phyloP scores from a whole-genome alignment of 2,113 vertebrate species.

The Sula dactylatra region DNA sequence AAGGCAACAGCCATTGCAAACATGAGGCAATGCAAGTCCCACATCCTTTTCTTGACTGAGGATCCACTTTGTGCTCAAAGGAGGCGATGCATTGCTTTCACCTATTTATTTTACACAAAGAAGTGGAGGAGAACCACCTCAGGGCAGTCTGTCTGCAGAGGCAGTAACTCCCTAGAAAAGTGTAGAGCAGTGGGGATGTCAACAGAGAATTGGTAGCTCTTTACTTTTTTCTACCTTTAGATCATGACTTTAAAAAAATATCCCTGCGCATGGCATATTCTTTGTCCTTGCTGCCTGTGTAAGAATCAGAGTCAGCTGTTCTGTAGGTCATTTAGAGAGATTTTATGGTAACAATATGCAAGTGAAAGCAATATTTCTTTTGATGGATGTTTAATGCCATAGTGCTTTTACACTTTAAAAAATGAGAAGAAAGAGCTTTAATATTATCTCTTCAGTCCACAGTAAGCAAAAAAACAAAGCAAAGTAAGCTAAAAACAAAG shows the following conservation, averaged over 20 bases:
- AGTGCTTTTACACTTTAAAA: not conserved
- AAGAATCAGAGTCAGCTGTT: not conserved
- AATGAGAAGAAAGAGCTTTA: not conserved
- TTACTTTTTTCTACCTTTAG: not conserved
- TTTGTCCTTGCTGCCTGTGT: not conserved
- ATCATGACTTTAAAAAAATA: not conserved
- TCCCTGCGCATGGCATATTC: not conserved
- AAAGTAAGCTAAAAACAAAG: too few relatives aligned
- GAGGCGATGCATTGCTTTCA: not conserved
- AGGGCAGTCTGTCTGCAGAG: not conserved
- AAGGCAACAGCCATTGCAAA: slow-evolving; percentile 15
- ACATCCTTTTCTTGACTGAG: not conserved
- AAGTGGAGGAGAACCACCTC: not conserved
- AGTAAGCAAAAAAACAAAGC: not conserved
- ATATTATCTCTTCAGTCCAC: not conserved
- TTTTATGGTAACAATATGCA: not conserved
- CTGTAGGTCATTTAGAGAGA: not conserved
- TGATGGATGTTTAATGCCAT: not conserved
- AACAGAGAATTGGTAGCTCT: not conserved
- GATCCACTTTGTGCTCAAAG: not conserved
- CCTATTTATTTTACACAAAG: not conserved
- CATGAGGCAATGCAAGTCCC: not conserved
- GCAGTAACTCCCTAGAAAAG: not conserved
- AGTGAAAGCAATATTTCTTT: not conserved
- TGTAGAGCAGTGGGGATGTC: not conserved